Percentiles rank a stretch among this genome's conserved stretches.
phyloP scores from a whole-genome alignment of 1,140 invertebrate genomes.

The Wasmannia auropunctata region DNA sequence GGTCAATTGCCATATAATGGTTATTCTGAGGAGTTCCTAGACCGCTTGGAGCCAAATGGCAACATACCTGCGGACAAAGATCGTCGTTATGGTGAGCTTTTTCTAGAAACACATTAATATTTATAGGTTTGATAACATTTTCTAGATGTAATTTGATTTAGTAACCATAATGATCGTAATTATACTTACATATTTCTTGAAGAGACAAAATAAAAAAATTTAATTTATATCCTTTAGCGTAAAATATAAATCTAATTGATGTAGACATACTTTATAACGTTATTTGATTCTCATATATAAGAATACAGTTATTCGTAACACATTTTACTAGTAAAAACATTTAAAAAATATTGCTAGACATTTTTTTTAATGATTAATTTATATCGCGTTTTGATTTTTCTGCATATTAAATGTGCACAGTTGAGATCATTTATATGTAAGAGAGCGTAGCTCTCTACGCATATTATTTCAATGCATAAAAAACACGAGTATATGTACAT shows the following conservation, averaged over 20 bases:
- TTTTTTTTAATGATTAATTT: not conserved
- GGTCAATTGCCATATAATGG: slow-evolving; percentile 93
- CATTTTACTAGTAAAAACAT: not conserved
- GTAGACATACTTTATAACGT: not conserved
- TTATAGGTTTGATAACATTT: not conserved
- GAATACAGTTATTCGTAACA: not conserved
- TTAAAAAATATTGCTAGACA: not conserved
- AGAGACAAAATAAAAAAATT: not conserved
- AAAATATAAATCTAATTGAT: not conserved
- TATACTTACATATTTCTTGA: not conserved
- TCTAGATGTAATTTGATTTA: not conserved
- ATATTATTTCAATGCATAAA: not conserved
- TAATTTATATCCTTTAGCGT: not conserved
- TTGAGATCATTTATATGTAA: not conserved
- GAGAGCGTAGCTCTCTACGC: not conserved
- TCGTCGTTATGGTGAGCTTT: slow-evolving; percentile 80
- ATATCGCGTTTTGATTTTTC: not conserved
- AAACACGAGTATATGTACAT: not conserved
- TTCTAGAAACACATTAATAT: not conserved
- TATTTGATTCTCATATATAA: not conserved
- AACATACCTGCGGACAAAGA: slow-evolving; percentile 90
- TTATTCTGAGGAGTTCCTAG: slow-evolving; percentile 96
- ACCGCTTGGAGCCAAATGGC: slow-evolving; percentile 94
- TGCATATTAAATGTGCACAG: not conserved
- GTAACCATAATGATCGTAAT: not conserved